Percentiles rank a stretch among this genome's conserved stretches.
Evolutionary conservation across 2,888 invertebrate species (phyloP).

Genomic region (Meghimatium bilineatum): DNA sequence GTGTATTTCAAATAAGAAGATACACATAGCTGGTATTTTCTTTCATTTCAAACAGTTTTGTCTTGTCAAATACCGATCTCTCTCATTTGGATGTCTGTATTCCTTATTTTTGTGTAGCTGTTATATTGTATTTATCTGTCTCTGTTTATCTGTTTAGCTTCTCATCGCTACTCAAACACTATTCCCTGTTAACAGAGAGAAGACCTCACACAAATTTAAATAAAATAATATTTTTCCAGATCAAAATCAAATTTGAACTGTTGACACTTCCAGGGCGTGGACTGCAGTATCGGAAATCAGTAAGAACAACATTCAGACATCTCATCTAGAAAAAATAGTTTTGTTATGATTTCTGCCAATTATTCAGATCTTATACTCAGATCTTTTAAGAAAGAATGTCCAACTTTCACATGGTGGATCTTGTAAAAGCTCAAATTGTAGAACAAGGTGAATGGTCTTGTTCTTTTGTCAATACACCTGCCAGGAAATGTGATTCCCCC

Average conservation of each 20-base stretch:
- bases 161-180: not conserved
- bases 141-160: not conserved
- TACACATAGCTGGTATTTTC: not conserved
- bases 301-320: not conserved
- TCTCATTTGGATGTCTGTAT: not conserved
- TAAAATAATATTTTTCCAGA: slow-evolving; percentile 24
- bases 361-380: not conserved
- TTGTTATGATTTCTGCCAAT: not conserved
- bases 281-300: not conserved
- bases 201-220: slow-evolving; percentile 28
- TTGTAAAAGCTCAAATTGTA: not conserved
- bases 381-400: not conserved
- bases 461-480: not conserved
- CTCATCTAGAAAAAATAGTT: not conserved
- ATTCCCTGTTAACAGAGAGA: not conserved
- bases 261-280: not conserved
- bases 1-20: slow-evolving; percentile 4
- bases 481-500: not conserved
- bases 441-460: not conserved
- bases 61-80: not conserved
- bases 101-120: not conserved
- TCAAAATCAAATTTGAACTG: slow-evolving; percentile 29
- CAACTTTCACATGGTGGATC: not conserved
- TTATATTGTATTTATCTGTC: not conserved
- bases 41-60: not conserved